Base-by-base conservation (phyloP, 2,113 vertebrate genomes). In the Erythrocercus mccallii region DNA sequence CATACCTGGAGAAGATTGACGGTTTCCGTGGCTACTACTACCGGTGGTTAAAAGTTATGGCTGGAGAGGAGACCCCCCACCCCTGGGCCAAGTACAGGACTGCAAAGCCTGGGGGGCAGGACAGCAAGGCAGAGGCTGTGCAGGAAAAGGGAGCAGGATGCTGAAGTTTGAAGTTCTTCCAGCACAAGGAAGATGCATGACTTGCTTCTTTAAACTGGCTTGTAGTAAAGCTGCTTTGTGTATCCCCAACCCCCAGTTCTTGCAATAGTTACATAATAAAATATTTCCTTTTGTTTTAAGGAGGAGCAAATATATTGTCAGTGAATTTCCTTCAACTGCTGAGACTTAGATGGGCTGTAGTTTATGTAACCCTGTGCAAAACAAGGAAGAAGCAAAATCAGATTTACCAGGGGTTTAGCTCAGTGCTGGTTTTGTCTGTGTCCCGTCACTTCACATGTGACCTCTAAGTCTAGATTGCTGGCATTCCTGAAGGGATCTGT, bases 21-120 rank as follows among this genome's bases (percentile, higher is more conserved):
- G 99, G 99, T 40, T 99, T 99, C 91, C 98, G 99, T 42, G 98
- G 99, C 88, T 99, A 98, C 97, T 99, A 99, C 92, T 97, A 98
- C 86, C 81, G 97, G n/a, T 99, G 99, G 99, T 94, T 99, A 68
- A 98, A 97, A 83, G 71, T 92, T 27, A 98, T 99, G 99, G 98
- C 98, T 10, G 99, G 97, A 73, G 97, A 99, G 85, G 98, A 98
- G 71, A 96, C 97, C 2, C 98, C 98, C 3, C 98, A 99, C 68
- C 98, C 98, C 3, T 99, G 98, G 98, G 96, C 97, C 44, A 98
- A 98, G 79, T 98, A 98, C 90, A 95, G 71, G 78, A 95, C 33
- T 44, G 40, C 6, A 0, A 97, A 96, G 33, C 61, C 16, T 14
- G 57, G 13, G 0, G 70, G 9, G 16, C 57, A 50, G 18, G 44